Percentiles rank a stretch among this genome's conserved stretches.
phyloP scores from a whole-genome alignment of 2,113 vertebrate genomes.

The Caloenas nicobarica region DNA sequence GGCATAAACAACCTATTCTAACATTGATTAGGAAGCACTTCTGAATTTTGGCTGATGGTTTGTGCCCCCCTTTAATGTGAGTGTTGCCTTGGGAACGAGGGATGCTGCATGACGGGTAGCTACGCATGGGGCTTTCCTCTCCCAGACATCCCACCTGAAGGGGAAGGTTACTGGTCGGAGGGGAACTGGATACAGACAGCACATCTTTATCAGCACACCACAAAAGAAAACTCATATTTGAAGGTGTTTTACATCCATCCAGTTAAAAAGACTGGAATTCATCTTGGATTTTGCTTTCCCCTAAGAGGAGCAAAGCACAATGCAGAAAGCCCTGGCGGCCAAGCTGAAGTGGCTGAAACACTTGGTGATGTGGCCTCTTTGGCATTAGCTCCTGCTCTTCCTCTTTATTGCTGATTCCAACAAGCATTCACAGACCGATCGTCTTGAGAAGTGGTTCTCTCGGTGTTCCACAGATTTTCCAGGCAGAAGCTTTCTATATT shows the following conservation, averaged over 20 bases:
- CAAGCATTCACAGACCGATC: neutral
- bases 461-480: neutral
- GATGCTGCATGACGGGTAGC: rapidly evolving
- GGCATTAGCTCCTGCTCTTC: neutral
- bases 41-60: neutral
- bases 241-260: neutral
- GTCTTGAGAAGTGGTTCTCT: neutral
- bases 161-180: neutral
- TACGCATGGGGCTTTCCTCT: neutral
- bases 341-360: neutral
- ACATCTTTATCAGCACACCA: neutral
- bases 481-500: neutral
- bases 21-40: neutral
- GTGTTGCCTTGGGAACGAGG: neutral
- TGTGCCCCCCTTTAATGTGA: neutral
- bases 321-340: neutral
- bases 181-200: neutral
- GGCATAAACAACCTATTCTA: neutral
- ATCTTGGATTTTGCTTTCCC: neutral
- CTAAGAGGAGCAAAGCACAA: neutral
- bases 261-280: neutral
- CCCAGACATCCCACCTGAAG: neutral
- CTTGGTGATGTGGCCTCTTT: neutral
- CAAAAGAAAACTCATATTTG: neutral
- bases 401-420: neutral